Evolutionary conservation across 2,888 invertebrate species (phyloP), one percentile per base, ranked within the genome.

Genomic region (Atrina japonica): DNA sequence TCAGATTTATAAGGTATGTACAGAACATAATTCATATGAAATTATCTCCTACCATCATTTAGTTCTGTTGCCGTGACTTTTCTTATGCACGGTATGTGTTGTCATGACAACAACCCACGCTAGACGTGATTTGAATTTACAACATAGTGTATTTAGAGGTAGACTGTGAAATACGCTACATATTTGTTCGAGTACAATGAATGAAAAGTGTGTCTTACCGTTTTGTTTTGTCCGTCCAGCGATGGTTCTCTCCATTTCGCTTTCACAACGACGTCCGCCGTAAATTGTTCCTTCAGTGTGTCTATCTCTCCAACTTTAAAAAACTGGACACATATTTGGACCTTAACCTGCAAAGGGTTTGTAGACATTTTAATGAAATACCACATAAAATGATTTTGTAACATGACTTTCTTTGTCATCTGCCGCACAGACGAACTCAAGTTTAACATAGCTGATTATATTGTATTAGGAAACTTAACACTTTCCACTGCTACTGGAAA

Each of bases 221-320:
- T 75, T 49, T 80, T 76, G 18, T 83, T 76, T 70, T 87, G 84
- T 11, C 88, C 87, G 69, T 90, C 90, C 35, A 90, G 78, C 3
- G 83, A 76, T n/a, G 90, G 89, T 77, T 90, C 90, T 71, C 89
- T 80, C 90, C 90, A 90, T 81, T 88, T 89, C 25, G 90, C 89
- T 77, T 89, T 86, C 16, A 90, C 88, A 30, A 90, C 87, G 43
- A 89, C 88, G 76, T 90, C 90, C 55, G 90, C 90, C 41, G 86
- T 86, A 73, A 88, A 90, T 66, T 89, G 88, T 78, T 90, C 90
- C 72, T 90, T 90, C 23, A 90, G 76, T 2, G 90, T 90, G 76
- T 90, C 90, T 27, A 90, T 90, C 78, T 90, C 90, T 14, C 90
- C 90, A 35, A 90, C 86, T 76, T 90, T 90, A 73, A 89, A 85